Evolutionary conservation across 1,140 invertebrate species (phyloP).

Genomic region (Saccostrea echinata): DNA sequence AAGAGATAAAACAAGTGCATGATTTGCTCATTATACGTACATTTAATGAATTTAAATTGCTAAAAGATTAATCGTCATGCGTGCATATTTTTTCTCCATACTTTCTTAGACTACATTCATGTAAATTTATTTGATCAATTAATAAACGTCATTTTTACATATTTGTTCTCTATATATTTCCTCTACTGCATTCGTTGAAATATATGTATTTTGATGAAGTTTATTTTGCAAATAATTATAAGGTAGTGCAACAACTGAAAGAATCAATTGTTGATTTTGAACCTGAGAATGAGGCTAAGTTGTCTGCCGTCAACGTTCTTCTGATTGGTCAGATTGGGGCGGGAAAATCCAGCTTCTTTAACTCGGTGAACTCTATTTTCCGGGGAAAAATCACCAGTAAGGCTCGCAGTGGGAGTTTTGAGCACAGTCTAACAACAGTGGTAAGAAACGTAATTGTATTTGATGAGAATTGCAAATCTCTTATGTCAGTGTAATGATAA

Average conservation of each 20-base stretch:
- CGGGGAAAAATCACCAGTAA: slow-evolving; percentile 44
- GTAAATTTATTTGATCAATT: too few species aligned
- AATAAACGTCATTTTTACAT: too few species aligned
- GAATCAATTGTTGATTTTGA: slow-evolving; percentile 38
- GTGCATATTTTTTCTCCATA: too few species aligned
- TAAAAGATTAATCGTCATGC: too few species aligned
- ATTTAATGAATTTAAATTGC: too few species aligned
- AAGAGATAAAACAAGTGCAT: too few species aligned
- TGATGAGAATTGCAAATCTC: background rate
- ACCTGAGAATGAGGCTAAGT: slow-evolving; percentile 21
- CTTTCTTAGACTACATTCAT: too few species aligned
- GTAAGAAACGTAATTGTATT: slow-evolving; percentile 26
- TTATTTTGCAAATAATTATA: too few species aligned
- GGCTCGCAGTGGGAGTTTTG: slow-evolving; percentile 54
- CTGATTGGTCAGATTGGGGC: slow-evolving; percentile 60
- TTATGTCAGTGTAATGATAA: background rate
- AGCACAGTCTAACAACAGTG: slow-evolving; percentile 54
- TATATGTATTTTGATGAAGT: too few species aligned
- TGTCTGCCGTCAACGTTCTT: slow-evolving; percentile 51
- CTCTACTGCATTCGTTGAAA: too few species aligned
- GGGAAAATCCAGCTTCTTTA: slow-evolving; percentile 63
- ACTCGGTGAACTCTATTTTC: slow-evolving; percentile 61
- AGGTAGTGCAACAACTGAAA: background rate
- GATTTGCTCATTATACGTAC: too few species aligned
- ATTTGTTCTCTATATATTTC: too few species aligned